Evolutionary conservation across 2,113 vertebrate genomes (phyloP).

Genomic region (Propithecus coquereli): DNA sequence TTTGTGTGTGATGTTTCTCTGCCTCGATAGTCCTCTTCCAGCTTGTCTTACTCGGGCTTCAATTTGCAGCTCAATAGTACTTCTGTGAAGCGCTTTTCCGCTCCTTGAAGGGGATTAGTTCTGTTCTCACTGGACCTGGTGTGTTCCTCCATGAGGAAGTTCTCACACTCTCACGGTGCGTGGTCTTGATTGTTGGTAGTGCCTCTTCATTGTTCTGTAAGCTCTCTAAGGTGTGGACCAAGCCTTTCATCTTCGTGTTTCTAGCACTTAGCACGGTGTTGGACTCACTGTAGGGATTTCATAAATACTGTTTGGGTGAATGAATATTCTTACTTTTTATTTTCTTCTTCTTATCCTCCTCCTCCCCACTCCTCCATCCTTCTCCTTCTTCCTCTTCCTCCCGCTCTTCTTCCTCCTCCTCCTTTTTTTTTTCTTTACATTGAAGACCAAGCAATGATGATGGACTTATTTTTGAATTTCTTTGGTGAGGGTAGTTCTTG

Average conservation of each 20-base stretch:
- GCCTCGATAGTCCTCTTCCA: not conserved
- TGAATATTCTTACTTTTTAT: not conserved
- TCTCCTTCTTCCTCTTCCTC: no score
- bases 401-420: no score
- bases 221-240: not conserved
- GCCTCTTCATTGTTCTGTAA: not conserved
- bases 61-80: not conserved
- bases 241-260: not conserved
- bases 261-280: not conserved
- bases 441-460: no score
- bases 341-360: not conserved
- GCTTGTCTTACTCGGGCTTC: not conserved
- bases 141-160: not conserved
- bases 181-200: not conserved
- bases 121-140: not conserved
- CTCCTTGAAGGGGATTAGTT: not conserved
- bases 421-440: no score
- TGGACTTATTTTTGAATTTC: not conserved
- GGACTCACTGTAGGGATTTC: not conserved
- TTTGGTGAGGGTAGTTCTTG: not conserved
- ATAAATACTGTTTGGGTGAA: not conserved
- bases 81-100: not conserved
- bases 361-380: no score
- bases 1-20: rapidly evolving
- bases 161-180: not conserved